Conservation (phyloP, 2,113 vertebrate species). For the Cavia porcellus region DNA sequence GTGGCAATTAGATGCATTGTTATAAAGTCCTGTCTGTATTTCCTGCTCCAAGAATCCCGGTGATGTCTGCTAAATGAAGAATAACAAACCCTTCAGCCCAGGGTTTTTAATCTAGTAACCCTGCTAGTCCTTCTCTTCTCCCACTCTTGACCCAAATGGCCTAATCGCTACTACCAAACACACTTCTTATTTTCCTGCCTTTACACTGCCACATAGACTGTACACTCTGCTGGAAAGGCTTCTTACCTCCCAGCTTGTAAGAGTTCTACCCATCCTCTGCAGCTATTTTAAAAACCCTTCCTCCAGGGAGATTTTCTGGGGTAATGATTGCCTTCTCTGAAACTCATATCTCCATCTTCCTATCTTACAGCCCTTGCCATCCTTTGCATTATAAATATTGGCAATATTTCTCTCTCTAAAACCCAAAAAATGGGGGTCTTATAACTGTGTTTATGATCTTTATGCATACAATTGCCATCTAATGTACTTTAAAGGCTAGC, state of each 20-base stretch:
- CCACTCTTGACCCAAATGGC: background rate
- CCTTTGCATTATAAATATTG: background rate
- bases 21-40: background rate
- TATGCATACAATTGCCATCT: background rate
- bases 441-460: background rate
- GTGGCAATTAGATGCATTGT: background rate
- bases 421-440: background rate
- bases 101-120: background rate
- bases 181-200: background rate
- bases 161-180: background rate
- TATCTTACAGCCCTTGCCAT: background rate
- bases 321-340: background rate
- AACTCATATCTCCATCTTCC: background rate
- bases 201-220: background rate
- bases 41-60: background rate
- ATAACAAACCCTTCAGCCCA: too few species aligned
- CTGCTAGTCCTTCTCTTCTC: background rate
- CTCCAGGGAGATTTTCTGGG: background rate
- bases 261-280: background rate
- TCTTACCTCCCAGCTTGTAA: background rate
- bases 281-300: constrained; percentile 1
- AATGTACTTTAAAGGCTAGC: background rate
- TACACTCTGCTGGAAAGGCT: background rate
- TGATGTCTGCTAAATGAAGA: background rate
- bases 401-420: background rate